phyloP scores from a whole-genome alignment of 2,888 invertebrate species.

The Dynastes maya region DNA sequence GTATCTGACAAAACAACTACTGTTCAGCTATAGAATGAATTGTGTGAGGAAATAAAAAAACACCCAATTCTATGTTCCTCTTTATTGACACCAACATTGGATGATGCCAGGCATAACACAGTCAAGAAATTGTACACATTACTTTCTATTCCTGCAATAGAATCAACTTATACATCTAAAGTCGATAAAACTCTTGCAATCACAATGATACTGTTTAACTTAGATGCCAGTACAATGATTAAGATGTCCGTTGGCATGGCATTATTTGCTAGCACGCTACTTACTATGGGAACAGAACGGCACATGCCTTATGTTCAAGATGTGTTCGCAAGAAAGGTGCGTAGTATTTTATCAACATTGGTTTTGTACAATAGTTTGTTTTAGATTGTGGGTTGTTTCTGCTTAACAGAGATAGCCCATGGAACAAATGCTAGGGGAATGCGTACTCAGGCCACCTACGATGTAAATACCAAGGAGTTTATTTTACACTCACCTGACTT shows the following conservation, averaged over 20 bases:
- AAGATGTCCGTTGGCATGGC: constrained; percentile 78
- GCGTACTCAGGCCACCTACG: constrained; percentile 88
- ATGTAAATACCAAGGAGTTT: constrained; percentile 80
- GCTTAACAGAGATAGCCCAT: constrained; percentile 91
- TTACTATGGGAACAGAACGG: constrained; percentile 77
- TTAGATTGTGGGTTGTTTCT: constrained; percentile 82
- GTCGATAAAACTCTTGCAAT: constrained; percentile 59
- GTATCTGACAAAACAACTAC: not conserved
- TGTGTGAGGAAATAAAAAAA: constrained; percentile 50
- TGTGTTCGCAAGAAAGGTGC: constrained; percentile 53
- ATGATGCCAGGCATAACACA: constrained; percentile 50
- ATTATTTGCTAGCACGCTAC: constrained; percentile 78
- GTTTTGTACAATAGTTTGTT: constrained; percentile 27
- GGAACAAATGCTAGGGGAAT: constrained; percentile 93
- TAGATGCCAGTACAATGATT: constrained; percentile 76
- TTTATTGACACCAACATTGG: constrained; percentile 44
- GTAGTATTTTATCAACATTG: constrained; percentile 6
- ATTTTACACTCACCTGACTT: constrained; percentile 83
- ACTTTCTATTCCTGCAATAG: constrained; percentile 33
- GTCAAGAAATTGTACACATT: constrained; percentile 48
- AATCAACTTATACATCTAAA: constrained; percentile 22
- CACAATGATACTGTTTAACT: constrained; percentile 73
- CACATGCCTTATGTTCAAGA: constrained; percentile 73
- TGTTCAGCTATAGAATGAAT: constrained; percentile 41
- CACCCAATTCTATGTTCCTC: constrained; percentile 52